Evolutionary conservation across 2,113 vertebrate genomes (phyloP).

Genomic region (Irena cyanogastra): DNA sequence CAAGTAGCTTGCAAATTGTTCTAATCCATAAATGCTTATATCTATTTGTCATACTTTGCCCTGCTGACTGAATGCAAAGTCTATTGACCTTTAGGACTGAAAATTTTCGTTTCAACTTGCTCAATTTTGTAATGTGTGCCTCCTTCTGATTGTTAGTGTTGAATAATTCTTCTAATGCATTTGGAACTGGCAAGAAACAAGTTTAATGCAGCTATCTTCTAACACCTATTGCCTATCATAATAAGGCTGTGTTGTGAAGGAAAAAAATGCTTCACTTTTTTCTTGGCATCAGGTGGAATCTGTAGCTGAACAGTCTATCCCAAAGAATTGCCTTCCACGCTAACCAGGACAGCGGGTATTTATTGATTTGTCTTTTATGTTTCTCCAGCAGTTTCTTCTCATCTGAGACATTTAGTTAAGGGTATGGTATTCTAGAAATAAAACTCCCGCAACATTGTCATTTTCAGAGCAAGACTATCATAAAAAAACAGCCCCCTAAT

Average conservation of each 20-base stretch:
- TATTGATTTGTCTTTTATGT: neutral
- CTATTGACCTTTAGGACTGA: neutral
- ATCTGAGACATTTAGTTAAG: neutral
- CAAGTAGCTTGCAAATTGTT: neutral
- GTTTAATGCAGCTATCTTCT: neutral
- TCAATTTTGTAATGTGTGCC: neutral
- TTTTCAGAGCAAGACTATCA: neutral
- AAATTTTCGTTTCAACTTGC: neutral
- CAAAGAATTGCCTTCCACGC: neutral
- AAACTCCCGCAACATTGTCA: neutral
- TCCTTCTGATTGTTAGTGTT: neutral
- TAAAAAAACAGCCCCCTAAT: fast-evolving
- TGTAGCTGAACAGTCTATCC: neutral
- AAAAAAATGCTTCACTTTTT: neutral
- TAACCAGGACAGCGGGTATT: neutral
- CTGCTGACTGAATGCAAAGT: neutral
- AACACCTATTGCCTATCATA: neutral
- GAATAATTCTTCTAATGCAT: neutral
- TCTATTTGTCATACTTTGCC: neutral
- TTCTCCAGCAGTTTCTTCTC: neutral
- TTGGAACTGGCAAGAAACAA: neutral
- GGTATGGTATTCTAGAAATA: neutral
- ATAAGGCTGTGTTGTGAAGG: neutral
- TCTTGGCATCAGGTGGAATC: neutral
- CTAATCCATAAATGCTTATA: neutral